phyloP scores from a whole-genome alignment of 2,888 invertebrate species.

The Machimus atricapillus region DNA sequence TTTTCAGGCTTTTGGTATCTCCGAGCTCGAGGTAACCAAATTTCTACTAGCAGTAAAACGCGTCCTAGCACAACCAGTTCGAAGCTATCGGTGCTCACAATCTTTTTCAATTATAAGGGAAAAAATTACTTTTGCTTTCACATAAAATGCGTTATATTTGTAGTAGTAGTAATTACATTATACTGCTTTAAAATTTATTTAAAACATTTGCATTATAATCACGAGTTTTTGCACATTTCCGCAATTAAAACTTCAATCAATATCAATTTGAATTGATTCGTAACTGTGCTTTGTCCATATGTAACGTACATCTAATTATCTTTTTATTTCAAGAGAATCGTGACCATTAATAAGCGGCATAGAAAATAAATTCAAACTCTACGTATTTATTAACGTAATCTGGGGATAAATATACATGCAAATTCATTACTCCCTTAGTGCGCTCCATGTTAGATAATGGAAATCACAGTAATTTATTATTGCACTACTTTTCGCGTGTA shows the following conservation, averaged over 20 bases:
- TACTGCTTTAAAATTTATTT: neutral
- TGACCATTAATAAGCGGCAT: neutral
- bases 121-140: neutral
- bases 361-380: neutral
- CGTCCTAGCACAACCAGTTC: no score
- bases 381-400: neutral
- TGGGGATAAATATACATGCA: neutral
- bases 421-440: neutral
- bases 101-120: no score
- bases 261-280: neutral
- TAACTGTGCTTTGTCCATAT: neutral
- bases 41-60: no score
- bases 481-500: neutral
- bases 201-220: neutral
- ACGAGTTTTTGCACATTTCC: neutral
- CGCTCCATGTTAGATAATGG: neutral
- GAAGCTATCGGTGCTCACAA: no score
- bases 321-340: neutral
- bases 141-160: neutral
- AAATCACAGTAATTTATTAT: neutral
- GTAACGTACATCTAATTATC: neutral
- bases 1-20: no score
- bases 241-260: neutral
- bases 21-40: no score
- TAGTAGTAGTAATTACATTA: neutral